Percentiles rank a stretch among this genome's conserved stretches.
Conservation (phyloP, 1,140 invertebrate genomes). For the Euglossa dilemma region DNA sequence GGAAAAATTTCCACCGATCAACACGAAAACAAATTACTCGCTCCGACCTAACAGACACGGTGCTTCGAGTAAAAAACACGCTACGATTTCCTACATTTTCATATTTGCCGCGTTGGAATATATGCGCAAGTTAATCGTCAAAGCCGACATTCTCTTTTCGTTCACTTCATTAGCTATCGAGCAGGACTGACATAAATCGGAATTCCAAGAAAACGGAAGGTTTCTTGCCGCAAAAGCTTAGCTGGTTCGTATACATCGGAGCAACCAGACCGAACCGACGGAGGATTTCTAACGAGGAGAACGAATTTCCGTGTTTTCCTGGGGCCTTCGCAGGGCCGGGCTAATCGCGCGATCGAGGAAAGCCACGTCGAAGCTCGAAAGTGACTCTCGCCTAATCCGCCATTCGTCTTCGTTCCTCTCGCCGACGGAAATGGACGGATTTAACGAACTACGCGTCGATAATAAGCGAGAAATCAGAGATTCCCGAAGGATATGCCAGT, state of each 20-base stretch:
- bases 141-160: no score
- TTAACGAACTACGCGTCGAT: constrained; percentile 9
- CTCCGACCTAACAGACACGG: background rate
- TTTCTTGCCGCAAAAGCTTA: no score
- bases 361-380: background rate
- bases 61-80: background rate
- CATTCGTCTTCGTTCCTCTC: background rate
- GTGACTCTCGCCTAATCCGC: background rate
- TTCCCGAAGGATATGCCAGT: background rate
- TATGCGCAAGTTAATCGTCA: no score
- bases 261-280: no score
- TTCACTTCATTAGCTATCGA: no score
- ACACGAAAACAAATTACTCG: no score
- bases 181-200: no score
- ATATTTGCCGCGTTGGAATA: no score
- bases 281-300: background rate
- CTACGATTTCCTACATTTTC: no score
- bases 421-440: background rate
- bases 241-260: no score
- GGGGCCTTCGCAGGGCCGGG: background rate
- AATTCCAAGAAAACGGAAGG: no score
- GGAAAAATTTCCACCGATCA: background rate
- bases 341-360: background rate
- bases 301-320: background rate
- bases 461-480: constrained; percentile 20